Percentiles rank a stretch among this genome's conserved stretches.
Evolutionary conservation across 2,888 invertebrate species (phyloP).

Genomic region (Chrysolina haemoptera): DNA sequence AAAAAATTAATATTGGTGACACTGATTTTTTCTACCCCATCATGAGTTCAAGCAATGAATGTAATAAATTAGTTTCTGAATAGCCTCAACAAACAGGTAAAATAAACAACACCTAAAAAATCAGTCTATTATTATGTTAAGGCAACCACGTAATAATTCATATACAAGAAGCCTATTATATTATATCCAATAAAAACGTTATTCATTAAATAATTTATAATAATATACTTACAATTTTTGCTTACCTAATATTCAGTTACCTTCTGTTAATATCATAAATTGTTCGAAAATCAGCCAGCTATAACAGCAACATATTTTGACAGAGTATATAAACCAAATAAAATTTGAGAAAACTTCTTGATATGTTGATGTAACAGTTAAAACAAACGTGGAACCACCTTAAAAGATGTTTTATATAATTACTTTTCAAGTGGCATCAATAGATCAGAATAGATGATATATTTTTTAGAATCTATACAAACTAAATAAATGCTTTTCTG

Average conservation of each 20-base stretch:
- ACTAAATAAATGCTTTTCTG: no score
- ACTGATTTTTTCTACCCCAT: background rate
- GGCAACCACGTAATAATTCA: conserved; percentile 61
- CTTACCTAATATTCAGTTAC: background rate
- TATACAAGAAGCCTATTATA: conserved; percentile 24
- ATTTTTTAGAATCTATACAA: no score
- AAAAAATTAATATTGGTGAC: background rate
- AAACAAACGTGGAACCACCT: background rate
- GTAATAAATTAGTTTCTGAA: background rate
- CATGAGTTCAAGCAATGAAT: background rate
- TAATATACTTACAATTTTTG: background rate
- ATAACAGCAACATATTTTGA: conserved; percentile 2
- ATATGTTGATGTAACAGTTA: background rate
- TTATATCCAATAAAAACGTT: background rate
- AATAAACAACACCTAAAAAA: conserved; percentile 56
- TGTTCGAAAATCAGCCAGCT: conserved; percentile 24
- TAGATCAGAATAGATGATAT: no score
- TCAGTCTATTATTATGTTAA: conserved; percentile 64
- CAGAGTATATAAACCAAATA: background rate
- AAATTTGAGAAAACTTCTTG: background rate
- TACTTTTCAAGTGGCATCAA: background rate
- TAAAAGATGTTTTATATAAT: background rate
- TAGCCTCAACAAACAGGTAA: background rate
- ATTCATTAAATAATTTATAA: background rate
- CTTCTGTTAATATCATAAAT: conserved; percentile 11